These are phyloP conservation scores for Eilema sororculum DNA, from an alignment of 2,888 invertebrate species.

Conservation along the genomic window DNA sequence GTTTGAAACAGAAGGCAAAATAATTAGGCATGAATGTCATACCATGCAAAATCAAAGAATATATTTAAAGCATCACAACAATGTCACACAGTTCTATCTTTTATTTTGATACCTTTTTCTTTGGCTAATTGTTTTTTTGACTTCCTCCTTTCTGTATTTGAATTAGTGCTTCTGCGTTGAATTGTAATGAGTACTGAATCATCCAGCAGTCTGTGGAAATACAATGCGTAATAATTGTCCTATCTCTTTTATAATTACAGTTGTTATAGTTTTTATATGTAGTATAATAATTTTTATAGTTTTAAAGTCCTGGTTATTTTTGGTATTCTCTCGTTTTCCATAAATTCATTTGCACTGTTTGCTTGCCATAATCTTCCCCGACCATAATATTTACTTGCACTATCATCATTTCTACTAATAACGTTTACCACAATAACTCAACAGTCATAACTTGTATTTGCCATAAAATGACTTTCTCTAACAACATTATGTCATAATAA, in stretches of 20 bases:
- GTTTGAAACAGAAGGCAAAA: constrained; percentile 12
- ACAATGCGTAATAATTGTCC: background rate
- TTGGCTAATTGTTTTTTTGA: constrained; percentile 87
- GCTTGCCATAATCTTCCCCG: too few relatives aligned
- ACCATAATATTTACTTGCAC: too few relatives aligned
- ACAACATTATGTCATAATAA: too few relatives aligned
- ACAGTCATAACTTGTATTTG: too few relatives aligned
- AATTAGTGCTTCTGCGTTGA: constrained; percentile 81
- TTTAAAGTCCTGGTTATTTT: too few relatives aligned
- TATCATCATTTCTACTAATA: too few relatives aligned
- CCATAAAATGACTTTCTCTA: too few relatives aligned
- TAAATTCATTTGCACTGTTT: too few relatives aligned
- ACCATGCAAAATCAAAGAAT: constrained; percentile 42
- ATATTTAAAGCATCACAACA: constrained; percentile 37
- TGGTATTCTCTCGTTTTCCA: too few relatives aligned
- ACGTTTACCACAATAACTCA: too few relatives aligned
- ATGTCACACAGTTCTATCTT: constrained; percentile 26
- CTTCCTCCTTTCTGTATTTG: constrained; percentile 91
- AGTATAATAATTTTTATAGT: too few relatives aligned
- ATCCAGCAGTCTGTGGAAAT: constrained; percentile 86
- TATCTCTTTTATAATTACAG: background rate
- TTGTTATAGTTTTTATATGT: background rate
- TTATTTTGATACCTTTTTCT: constrained; percentile 89
- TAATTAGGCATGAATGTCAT: constrained; percentile 37
- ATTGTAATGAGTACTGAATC: constrained; percentile 91